Percentiles rank a stretch among this genome's conserved stretches.
These are phyloP conservation scores for Drosophila lutescens DNA, from an alignment of 2,888 invertebrate genomes.

Conservation along the genomic window DNA sequence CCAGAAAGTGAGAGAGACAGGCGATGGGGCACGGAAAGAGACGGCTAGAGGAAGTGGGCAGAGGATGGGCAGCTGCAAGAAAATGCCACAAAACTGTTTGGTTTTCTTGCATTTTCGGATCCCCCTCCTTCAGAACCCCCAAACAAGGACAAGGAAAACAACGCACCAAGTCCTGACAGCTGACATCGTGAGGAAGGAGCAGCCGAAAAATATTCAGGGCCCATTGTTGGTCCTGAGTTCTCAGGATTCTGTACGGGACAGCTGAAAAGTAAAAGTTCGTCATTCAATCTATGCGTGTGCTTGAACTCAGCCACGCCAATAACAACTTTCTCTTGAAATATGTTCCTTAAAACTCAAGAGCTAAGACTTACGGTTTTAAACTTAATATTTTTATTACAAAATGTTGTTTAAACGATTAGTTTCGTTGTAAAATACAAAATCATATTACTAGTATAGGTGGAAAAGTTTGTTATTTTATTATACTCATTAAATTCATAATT, in stretches of 20 bases:
- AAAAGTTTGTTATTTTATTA: too few species aligned
- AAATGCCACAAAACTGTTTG: constrained; percentile 76
- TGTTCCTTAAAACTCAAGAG: constrained; percentile 1
- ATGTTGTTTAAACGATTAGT: too few species aligned
- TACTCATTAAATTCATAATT: too few species aligned
- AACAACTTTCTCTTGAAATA: constrained; percentile 2
- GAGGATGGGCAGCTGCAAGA: constrained; percentile 50
- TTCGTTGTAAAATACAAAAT: neutral
- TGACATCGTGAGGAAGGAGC: constrained; percentile 60
- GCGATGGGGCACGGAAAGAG: neutral
- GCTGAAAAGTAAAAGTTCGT: constrained; percentile 71
- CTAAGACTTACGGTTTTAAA: neutral
- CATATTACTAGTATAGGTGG: too few species aligned
- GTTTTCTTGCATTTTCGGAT: constrained; percentile 66
- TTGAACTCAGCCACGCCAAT: constrained; percentile 63
- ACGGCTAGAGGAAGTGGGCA: neutral
- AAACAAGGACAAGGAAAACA: constrained; percentile 32
- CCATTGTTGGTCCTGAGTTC: constrained; percentile 28
- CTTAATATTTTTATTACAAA: neutral
- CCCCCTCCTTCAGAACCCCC: constrained; percentile 11
- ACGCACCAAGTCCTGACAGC: constrained; percentile 54
- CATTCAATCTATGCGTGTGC: constrained; percentile 71
- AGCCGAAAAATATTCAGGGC: constrained; percentile 55
- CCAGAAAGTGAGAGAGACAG: constrained; percentile 35
- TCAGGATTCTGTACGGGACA: constrained; percentile 19